Evolutionary conservation across 2,888 invertebrate species (phyloP), one percentile per base, ranked within the genome.

Genomic region (Ariolimax columbianus): DNA sequence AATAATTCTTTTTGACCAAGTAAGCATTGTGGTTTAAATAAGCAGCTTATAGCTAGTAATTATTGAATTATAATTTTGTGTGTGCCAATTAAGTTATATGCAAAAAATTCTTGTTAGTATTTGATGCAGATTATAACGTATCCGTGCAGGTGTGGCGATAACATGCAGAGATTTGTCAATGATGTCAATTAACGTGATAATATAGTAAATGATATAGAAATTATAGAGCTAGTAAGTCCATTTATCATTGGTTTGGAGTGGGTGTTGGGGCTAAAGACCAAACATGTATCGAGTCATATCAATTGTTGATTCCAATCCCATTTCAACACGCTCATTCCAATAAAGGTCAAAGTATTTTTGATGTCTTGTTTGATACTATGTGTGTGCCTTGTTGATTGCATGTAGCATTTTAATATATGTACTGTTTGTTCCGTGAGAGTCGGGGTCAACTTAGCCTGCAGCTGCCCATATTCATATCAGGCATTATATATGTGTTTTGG

Each of bases 321-420:
- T 30, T 79, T 79, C 30, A 79, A 40, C 68, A 33, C n/a, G 43
- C 79, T 79, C 79, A 79, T 79, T 79, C 79, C 79, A 79, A 79
- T 68, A 68, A n/a, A 33, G 30, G 63, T 66, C 40, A 66, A n/a
- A 66, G 66, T 79, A 66, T 79, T 75, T 43, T 63, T 43, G 17
- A 40, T 79, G 30, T 79, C n/a, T n/a, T 59, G 59, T 68, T 26
- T 59, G 19, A 79, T 40, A 40, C 63, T 33, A 30, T 79, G 79
- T 68, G n/a, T n/a, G 79, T 79, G 78, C 78, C 59, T 78, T 78
- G 43, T 1, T 73, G 73, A 73, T 47, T 43, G 73, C 73, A 73
- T 73, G 73, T 3, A n/a, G 43, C 47, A 14, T n/a, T 43, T 51
- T 30, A n/a, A 51, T 75, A 36, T 75, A 51, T 75, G 75, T 51